A percentile compares a stretch with the other conserved stretches of the same genome.
Evolutionary conservation across 2,797 vertebrate genomes (phyloP).

Genomic region (Melanotaenia nigrans): DNA sequence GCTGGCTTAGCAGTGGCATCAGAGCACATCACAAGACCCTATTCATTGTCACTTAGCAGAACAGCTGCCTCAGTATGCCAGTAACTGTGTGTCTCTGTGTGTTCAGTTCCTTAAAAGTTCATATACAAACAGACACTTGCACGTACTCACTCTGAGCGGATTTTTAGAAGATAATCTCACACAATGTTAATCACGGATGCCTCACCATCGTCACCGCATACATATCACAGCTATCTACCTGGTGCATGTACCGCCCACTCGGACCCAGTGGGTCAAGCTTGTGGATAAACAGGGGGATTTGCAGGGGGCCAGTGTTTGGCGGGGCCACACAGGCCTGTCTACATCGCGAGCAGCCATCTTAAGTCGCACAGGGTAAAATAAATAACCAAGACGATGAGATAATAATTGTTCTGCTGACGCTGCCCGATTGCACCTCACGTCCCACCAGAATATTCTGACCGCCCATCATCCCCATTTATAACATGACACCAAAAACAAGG

Average conservation of each 20-base stretch:
- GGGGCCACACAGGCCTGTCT: constrained; percentile 72
- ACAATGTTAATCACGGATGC: constrained; percentile 51
- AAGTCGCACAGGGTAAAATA: constrained; percentile 77
- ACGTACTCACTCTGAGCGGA: constrained; percentile 31
- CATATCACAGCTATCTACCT: constrained; percentile 2
- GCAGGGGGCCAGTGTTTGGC: constrained; percentile 61
- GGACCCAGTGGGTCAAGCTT: constrained; percentile 73
- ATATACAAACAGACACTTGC: constrained; percentile 43
- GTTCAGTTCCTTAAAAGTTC: constrained; percentile 29
- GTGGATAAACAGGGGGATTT: constrained; percentile 82
- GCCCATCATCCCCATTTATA: constrained; percentile 31
- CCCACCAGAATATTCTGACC: constrained; percentile 35
- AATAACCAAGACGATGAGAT: constrained; percentile 75
- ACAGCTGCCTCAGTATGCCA: constrained; percentile 61
- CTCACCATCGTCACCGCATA: constrained; percentile 10
- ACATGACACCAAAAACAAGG: constrained; percentile 52
- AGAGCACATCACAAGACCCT: constrained; percentile 72
- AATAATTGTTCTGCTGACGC: constrained; percentile 57
- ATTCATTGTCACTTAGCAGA: constrained; percentile 78
- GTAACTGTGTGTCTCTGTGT: constrained; percentile 12
- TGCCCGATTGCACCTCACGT: constrained; percentile 24
- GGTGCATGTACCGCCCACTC: constrained; percentile 38
- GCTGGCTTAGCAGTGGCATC: constrained; percentile 72
- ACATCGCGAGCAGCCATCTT: constrained; percentile 81
- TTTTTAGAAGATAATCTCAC: constrained; percentile 51